phyloP scores from a whole-genome alignment of 2,888 invertebrate species.

The Cotesia congregata region DNA sequence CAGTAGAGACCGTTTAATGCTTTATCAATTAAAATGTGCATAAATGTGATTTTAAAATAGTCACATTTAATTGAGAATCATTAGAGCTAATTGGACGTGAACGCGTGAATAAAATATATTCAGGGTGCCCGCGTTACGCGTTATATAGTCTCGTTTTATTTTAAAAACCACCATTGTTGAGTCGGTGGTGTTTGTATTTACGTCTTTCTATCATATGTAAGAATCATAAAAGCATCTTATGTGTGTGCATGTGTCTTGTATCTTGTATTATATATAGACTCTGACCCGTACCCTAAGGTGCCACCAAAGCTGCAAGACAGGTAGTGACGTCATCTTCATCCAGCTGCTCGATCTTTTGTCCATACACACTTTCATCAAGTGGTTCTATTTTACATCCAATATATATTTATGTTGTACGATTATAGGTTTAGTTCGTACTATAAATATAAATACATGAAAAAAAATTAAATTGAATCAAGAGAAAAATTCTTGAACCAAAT shows the following conservation, averaged over 20 bases:
- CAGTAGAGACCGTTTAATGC: too few species aligned
- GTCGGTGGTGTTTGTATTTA: too few species aligned
- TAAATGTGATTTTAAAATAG: conserved; percentile 7
- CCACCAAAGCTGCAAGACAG: conserved; percentile 59
- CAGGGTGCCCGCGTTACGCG: conserved; percentile 10
- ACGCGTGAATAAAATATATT: conserved; percentile 34
- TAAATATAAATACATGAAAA: neutral
- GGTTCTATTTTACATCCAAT: neutral
- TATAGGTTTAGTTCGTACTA: neutral
- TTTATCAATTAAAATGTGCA: neutral
- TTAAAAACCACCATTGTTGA: too few species aligned
- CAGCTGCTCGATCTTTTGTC: conserved; percentile 58
- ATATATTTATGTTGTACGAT: neutral
- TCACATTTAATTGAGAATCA: conserved; percentile 6
- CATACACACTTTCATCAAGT: conserved; percentile 25
- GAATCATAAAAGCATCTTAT: neutral
- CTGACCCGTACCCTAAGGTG: conserved; percentile 63
- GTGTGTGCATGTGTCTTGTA: too few species aligned
- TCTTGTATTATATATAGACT: conserved; percentile 14
- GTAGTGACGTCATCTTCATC: conserved; percentile 63
- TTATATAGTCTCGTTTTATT: conserved; percentile 34
- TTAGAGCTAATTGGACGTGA: conserved; percentile 28
- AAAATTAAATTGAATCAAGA: too few species aligned
- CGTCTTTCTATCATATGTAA: too few species aligned
- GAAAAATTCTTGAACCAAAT: too few species aligned